Conservation (phyloP, 2,888 invertebrate genomes). For the Clunio marinus region DNA sequence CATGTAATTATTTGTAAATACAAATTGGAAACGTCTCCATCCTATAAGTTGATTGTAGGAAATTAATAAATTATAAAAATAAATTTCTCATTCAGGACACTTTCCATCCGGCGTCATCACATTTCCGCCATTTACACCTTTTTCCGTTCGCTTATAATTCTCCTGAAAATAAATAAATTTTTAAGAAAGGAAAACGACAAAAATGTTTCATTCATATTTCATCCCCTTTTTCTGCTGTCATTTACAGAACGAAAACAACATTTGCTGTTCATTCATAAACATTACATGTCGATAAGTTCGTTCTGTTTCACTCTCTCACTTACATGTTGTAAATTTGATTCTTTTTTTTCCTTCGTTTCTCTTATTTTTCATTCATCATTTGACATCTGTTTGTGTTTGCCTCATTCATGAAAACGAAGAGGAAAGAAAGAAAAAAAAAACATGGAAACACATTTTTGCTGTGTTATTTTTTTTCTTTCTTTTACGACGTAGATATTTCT, state of each 20-base stretch:
- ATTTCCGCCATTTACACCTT: conserved; percentile 31
- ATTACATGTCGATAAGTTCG: background rate
- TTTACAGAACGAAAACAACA: background rate
- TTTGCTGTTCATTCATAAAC: conserved; percentile 15
- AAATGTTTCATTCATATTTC: conserved; percentile 1
- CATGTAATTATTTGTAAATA: conserved; percentile 5
- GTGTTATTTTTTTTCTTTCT: background rate
- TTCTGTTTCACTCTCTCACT: background rate
- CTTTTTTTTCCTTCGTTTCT: background rate
- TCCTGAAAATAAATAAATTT: too few species aligned
- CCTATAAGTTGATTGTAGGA: background rate
- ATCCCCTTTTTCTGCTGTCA: conserved; percentile 10
- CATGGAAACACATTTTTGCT: conserved; percentile 13
- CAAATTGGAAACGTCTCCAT: conserved; percentile 6
- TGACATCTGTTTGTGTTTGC: conserved; percentile 35
- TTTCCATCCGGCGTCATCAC: conserved; percentile 12
- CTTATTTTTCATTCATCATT: conserved; percentile 25
- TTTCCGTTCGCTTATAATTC: background rate
- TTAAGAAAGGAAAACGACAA: too few species aligned
- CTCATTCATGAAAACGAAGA: background rate
- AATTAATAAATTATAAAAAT: background rate
- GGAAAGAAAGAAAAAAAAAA: too few species aligned
- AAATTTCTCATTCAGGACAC: background rate
- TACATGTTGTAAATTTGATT: conserved; percentile 15
- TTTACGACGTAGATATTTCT: background rate